Conservation (phyloP, 2,113 vertebrate genomes). For the Perognathus longimembris region DNA sequence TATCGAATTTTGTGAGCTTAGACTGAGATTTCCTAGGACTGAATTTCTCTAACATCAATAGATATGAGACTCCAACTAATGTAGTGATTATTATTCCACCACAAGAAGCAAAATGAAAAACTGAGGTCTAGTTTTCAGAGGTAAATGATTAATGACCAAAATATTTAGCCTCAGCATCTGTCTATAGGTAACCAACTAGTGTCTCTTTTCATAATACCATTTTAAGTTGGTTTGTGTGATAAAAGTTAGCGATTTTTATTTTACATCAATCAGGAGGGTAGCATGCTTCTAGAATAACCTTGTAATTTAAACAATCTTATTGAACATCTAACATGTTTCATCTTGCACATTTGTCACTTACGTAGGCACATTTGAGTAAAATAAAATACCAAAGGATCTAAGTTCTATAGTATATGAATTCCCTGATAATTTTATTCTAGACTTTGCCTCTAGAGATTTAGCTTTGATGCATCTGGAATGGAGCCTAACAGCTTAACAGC, state of each 20-base stretch:
- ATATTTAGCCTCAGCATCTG: neutral
- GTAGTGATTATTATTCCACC: slow-evolving; percentile 29
- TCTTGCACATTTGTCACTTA: slow-evolving; percentile 30
- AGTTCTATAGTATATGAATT: neutral
- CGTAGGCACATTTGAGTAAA: slow-evolving; percentile 30
- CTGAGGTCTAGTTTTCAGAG: slow-evolving; percentile 2
- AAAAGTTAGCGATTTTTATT: slow-evolving; percentile 49
- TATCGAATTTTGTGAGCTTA: slow-evolving; percentile 59
- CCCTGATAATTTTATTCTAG: neutral
- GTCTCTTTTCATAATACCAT: neutral
- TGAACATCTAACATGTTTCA: slow-evolving; percentile 15
- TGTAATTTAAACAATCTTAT: slow-evolving; percentile 34
- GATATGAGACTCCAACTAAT: slow-evolving; percentile 49
- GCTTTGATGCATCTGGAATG: neutral
- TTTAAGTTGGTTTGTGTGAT: neutral
- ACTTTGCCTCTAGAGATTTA: neutral
- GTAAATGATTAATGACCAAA: neutral
- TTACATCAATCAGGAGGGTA: neutral
- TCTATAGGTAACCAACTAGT: neutral
- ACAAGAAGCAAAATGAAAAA: slow-evolving; percentile 47
- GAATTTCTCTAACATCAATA: slow-evolving; percentile 42
- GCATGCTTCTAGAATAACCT: neutral
- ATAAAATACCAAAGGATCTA: too few relatives aligned
- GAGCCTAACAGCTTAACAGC: neutral
- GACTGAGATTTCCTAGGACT: slow-evolving; percentile 2